Evolutionary conservation across 2,797 vertebrate genomes (phyloP), one percentile per base, ranked within the genome.

Genomic region (Melanotaenia parkinsoni): DNA sequence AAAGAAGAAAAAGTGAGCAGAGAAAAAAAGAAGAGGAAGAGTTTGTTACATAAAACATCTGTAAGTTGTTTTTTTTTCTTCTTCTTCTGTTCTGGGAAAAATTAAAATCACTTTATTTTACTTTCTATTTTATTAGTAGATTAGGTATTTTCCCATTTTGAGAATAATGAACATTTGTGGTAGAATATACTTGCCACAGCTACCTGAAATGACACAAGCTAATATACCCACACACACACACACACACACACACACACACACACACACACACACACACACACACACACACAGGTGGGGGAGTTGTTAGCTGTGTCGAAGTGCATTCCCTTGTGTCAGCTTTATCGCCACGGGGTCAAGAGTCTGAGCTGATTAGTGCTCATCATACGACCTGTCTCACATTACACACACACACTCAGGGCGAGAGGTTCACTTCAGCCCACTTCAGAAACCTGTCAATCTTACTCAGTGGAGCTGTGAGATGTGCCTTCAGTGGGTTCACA

Each of bases 391-490:
- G 74, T 79, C 87, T 92, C 91, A 91, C 88, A 90, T 91, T 91
- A 91, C 90, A 87, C 87, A 86, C 86, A 74, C 86, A 74, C 81
- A 81, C 85, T 80, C 74, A 68, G 86, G 91, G 88, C 70, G 35
- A 84, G 76, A 90, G 90, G 91, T 90, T 87, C 82, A 75, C 88
- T 65, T 28, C 79, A 60, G 87, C 78, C 84, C 77, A 70, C 80
- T 84, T 85, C 91, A 85, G 81, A 89, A 87, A 85, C 58, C 92
- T 93, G 92, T 93, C 93, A 93, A 92, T 94, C 93, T 92, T 66
- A 28, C 74, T 85, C 81, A 79, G 82, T 7, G 47, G 22, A 47
- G 66, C 85, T 80, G 79, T 70, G 80, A 74, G 74, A 72, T 28
- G 70, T 65, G 82, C 72, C 80, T 76, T 80, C 61, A 38, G 20